Evolutionary conservation across 2,113 vertebrate species (phyloP).

Genomic region (Sorex fumeus): DNA sequence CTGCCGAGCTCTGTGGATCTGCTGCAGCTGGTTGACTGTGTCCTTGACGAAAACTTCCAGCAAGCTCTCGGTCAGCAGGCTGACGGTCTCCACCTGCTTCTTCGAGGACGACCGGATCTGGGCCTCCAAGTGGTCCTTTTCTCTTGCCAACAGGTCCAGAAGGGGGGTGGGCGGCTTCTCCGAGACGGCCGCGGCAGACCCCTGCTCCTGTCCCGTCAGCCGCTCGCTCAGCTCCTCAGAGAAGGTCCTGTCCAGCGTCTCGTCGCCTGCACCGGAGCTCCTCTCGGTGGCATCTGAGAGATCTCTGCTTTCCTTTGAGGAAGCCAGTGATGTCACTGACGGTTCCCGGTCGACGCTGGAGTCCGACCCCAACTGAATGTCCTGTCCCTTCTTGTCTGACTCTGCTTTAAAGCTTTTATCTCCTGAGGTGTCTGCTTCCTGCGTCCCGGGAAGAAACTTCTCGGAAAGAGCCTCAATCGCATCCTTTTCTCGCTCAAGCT

Average conservation of each 20-base stretch:
- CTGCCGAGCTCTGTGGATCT: slow-evolving; percentile 93
- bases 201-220: slow-evolving; percentile 84
- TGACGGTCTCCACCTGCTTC: slow-evolving; percentile 87
- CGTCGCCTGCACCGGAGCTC: slow-evolving; percentile 74
- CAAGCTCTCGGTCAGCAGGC: slow-evolving; percentile 92
- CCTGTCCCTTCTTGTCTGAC: slow-evolving; percentile 56
- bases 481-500: slow-evolving; percentile 75
- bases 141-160: slow-evolving; percentile 90
- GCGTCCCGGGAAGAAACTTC: slow-evolving; percentile 74
- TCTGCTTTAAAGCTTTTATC: slow-evolving; percentile 75
- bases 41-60: slow-evolving; percentile 93
- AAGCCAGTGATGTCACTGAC: slow-evolving; percentile 81
- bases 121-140: slow-evolving; percentile 89
- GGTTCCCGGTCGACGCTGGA: slow-evolving; percentile 73
- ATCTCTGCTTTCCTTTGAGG: slow-evolving; percentile 75
- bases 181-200: slow-evolving; percentile 70
- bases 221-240: slow-evolving; percentile 87
- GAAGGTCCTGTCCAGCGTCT: slow-evolving; percentile 81
- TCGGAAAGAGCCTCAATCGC: slow-evolving; percentile 78
- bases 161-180: slow-evolving; percentile 88
- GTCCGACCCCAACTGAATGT: slow-evolving; percentile 63
- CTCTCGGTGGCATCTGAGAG: slow-evolving; percentile 78
- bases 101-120: slow-evolving; percentile 85
- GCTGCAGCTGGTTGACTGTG: slow-evolving; percentile 91
- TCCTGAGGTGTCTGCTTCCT: slow-evolving; percentile 76